These are phyloP conservation scores for Chromis chromis DNA, from an alignment of 2,797 vertebrate genomes.

Conservation along the genomic window DNA sequence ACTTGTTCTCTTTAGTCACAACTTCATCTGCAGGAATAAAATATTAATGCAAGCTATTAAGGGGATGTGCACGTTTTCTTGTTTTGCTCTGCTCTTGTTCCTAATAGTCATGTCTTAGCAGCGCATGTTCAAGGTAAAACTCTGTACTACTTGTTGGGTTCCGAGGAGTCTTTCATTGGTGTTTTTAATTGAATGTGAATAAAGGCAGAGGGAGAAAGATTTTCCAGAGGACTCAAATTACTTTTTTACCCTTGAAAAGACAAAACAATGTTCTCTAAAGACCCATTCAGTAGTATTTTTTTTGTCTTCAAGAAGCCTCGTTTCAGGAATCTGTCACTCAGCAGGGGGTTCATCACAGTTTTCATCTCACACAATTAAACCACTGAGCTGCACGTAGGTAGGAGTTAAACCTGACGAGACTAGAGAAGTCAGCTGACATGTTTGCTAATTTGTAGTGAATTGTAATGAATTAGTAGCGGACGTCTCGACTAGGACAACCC, in stretches of 20 bases:
- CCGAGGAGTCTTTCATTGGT: background rate
- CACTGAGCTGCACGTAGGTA: background rate
- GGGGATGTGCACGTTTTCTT: background rate
- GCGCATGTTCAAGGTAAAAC: background rate
- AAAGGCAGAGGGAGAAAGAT: background rate
- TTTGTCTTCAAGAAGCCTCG: background rate
- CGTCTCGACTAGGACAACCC: background rate
- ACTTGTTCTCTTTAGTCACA: background rate
- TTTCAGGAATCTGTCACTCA: slow-evolving; percentile 14
- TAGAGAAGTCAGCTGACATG: background rate
- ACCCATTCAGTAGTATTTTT: background rate
- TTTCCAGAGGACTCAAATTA: background rate
- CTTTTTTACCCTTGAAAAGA: background rate
- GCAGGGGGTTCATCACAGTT: slow-evolving; percentile 22
- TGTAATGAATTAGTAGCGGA: background rate
- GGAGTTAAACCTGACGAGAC: background rate
- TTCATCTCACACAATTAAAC: slow-evolving; percentile 12
- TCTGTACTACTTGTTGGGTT: slow-evolving; percentile 4
- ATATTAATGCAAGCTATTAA: background rate
- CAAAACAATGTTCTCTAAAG: background rate
- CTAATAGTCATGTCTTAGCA: slow-evolving; percentile 18
- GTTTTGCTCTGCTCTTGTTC: background rate
- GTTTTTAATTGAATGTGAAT: slow-evolving; percentile 7
- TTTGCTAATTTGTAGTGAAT: background rate
- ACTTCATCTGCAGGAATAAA: background rate